Base-by-base conservation (phyloP, 2,113 vertebrate genomes). In the Dipodomys stephensi region DNA sequence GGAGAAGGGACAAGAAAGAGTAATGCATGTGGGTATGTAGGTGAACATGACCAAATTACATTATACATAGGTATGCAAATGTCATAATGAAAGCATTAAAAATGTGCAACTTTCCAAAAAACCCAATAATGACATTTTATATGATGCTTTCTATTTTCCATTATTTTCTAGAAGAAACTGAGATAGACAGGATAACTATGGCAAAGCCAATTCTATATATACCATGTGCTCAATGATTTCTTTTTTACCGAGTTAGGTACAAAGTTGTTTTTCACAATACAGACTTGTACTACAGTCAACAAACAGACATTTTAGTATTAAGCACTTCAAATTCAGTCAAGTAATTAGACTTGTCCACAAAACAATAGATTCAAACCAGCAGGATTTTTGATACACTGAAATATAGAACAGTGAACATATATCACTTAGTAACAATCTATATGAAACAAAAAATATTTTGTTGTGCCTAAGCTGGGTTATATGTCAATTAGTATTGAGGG, bases 351-450 rank as follows among this genome's bases (percentile, higher is more conserved):
- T 73, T 68, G 30, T 57, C 32, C 76, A 62, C 22, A 67, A 53
- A 68, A 72, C 13, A 49, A 76, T 74, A 35, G 10, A 94, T 88
- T 46, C 12, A 89, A 94, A 87, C 20, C 0, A 0, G 88, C 83
- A 81, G 82, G 62, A 64, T 62, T 96, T 85, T 15, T 78, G 77
- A 93, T 62, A 83, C 18, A 60, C 5, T 93, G 57, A 87, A 87
- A 92, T 91, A 89, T 88, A 92, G 23, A 85, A 77, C 7, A 44
- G 19, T 69, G 65, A 73, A 76, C 53, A 30, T 20, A 72, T 28
- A 44, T 27, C 7, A 62, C 30, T 80, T 65, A 82, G 18, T 80
- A 22, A 62, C 68, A 71, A 67, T n/a, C 87, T 68, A 49, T 2
- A 92, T 85, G 74, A 65, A 79, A 90, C 32, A 88, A 87, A 87